Evolutionary conservation across 64 coral and sea anemone genomes (phyloP), one percentile per base, ranked within the genome.

Genomic region (Hydrozoanthus tunicans): DNA sequence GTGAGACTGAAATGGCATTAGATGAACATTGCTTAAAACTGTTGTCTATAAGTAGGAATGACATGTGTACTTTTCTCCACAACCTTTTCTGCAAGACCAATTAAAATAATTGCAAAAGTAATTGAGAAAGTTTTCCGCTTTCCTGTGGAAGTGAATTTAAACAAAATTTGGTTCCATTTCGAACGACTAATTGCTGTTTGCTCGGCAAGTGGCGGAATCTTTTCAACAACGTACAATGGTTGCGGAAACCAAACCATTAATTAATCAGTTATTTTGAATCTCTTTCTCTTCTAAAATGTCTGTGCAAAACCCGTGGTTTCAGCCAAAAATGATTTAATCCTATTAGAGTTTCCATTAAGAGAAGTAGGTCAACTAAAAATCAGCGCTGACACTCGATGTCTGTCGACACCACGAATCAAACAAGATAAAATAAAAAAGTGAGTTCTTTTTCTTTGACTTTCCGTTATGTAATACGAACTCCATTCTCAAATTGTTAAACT

Each of bases 101-200:
- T 88, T 88, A 88, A 15, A 74, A 56, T 88, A 74, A 88, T 88
- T 88, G 56, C 54, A 26, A 60, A 74, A 88, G n/a, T 74, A 88
- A 88, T 88, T 74, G 74, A 43, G 17, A 74, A 58, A 88, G 74
- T 51, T n/a, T 88, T 59, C 56, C 15, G 11, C 59, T 88, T 88
- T 75, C 84, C 84, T 61, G 68, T 60, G 68, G 69, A 74, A 88
- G 56, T 74, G 70, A 88, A 75, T 51, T 51, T 51, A 88, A 56
- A 59, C 70, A 72, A 86, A 54, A 25, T 13, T 25, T 5, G 17
- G 51, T 23, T 72, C 23, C 68, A 25, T 55, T 56, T 59, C 0
- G 51, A 55, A 8, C 82, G 23, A 11, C n/a, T 85, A 81, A 81
- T 85, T 70, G 64, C 27, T 85, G 82, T 85, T 85, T 70, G 70